Base-by-base conservation (phyloP, 2,888 invertebrate species). In the Hofmannophila pseudospretella region DNA sequence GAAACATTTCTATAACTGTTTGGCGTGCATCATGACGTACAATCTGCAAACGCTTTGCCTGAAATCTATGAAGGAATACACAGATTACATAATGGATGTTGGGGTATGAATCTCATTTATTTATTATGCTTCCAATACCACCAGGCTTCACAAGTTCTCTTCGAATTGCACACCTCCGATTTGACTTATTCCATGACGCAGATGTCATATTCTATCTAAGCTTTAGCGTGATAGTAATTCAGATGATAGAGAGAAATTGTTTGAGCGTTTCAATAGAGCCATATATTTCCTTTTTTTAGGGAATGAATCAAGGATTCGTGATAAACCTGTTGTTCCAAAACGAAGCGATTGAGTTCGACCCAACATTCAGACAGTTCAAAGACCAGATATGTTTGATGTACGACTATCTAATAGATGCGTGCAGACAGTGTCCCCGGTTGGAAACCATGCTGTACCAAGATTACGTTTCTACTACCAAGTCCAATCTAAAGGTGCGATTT, bases 1-100 rank as follows among this genome's bases (percentile, higher is more conserved):
- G 70, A 90, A 89, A 51, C 90, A 91, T 29, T 96, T 96, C 73
- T 97, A 94, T 68, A 93, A 96, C 67, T 94, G 95, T 54, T 90
- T 96, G 1, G 93, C 93, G 0, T 92, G 93, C 16, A 86, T 97
- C 26, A 97, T 97, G 97, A 94, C 96, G 0, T 92, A 92, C 54
- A 95, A 96, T 57, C 79, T 98, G 38, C 96, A 96, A 68, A 90
- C 91, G 12, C 72, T 97, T 20, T 94, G 95, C 49, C 81, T 96
- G 27, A 90, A 92, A 52, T 96, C 96, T 3, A 89, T 97, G 57
- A 82, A 90, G 32, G 93, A 94, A 47, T 97, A 91, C 63, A 91
- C 93, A 1, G 84, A 93, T 33, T 94, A 94, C 49, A 89, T 97
- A 22, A 88, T 92, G 47, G 93, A 94, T 63, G 91, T 92, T 49